Evolutionary conservation across 2,888 invertebrate species (phyloP), one percentile per base, ranked within the genome.

Genomic region (Julus scandinavius): DNA sequence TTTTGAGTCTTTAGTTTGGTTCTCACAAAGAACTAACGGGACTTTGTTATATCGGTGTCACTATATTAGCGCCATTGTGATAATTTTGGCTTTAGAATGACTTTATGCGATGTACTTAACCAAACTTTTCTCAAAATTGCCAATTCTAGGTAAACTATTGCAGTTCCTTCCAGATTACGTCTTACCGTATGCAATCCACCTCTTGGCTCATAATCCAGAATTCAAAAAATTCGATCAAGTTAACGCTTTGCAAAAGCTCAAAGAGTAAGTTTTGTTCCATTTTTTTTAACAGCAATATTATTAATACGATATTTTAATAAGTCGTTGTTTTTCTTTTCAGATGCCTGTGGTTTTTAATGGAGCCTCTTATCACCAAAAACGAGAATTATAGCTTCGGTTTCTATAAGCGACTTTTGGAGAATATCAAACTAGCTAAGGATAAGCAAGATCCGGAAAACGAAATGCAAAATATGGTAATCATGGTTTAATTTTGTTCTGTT

Each of bases 321-420:
- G 29, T 29, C 29, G 29, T 29, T 29, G 29, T 29, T 29, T 29
- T 29, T 29, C 6, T 1, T 88, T 89, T 90, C 85, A 91, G 96
- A 91, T 98, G 98, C 92, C 93, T 99, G 88, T 98, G 97, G 96
- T 98, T 98, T 92, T 95, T 99, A 88, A 93, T 99, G 91, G 99
- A 99, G 92, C 98, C 99, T 0, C 93, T 99, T 88, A 97, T 98
- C 91, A 95, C 95, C 7, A 97, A 97, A 92, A 97, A 97, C 91
- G 99, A 99, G 91, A 96, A 96, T 92, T 98, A 98, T 93, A 97
- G 96, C 92, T 98, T 96, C 93, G 96, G 97, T 63, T 99, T 99
- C 93, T 98, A 98, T 93, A 97, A 97, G 93, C 96, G 96, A 91
- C 94, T 99, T 89, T 95, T 99, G 88, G 98, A 98, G 91, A 95